Base-by-base conservation (phyloP, 1,140 invertebrate species). In the Polyergus mexicanus region DNA sequence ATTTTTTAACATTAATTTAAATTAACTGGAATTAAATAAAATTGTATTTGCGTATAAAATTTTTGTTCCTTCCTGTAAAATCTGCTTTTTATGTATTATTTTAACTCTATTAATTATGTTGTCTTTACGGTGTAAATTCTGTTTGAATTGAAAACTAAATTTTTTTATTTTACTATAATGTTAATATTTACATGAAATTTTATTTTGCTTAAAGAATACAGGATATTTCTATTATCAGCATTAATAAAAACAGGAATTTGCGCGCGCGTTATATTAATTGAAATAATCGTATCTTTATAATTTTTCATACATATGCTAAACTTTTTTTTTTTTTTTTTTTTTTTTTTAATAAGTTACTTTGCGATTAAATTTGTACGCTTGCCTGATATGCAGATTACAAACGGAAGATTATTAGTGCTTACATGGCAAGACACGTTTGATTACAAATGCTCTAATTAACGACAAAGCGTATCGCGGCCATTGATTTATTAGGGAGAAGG, bases 371-470 rank as follows among this genome's bases (percentile, higher is more conserved):
- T 47, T 65, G 76, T n/a, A 8, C 28, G 35, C 19, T 83, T 25
- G 25, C 41, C 54, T 28, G 68, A 74, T 25, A 74, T 74, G 68
- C 25, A 83, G 72, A 74, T 74, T 83, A 60, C 68, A 72, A 72
- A 60, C 68, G 38, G 78, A 83, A 83, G 78, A 83, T 83, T 72
- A 83, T 83, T 83, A 72, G 78, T 74, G 78, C 68, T 83, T 83
- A 83, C 78, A 58, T 60, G 68, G 68, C 68, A 74, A 44, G 68
- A 41, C 16, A 74, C 54, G 38, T 74, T 83, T 83, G 78, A 83
- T 72, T 83, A 83, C 68, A 74, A 83, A 83, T 83, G 78, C 78
- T 83, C 68, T 83, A 83, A 83, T 83, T 83, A 74, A 83, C 78
- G 78, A 83, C 78, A 83, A 83, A 83, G 78, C 68, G 38, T 74